A percentile compares a stretch with the other conserved stretches of the same genome.
These are phyloP conservation scores for Lepidurus apus DNA, from an alignment of 1,140 invertebrate species.

Conservation along the genomic window DNA sequence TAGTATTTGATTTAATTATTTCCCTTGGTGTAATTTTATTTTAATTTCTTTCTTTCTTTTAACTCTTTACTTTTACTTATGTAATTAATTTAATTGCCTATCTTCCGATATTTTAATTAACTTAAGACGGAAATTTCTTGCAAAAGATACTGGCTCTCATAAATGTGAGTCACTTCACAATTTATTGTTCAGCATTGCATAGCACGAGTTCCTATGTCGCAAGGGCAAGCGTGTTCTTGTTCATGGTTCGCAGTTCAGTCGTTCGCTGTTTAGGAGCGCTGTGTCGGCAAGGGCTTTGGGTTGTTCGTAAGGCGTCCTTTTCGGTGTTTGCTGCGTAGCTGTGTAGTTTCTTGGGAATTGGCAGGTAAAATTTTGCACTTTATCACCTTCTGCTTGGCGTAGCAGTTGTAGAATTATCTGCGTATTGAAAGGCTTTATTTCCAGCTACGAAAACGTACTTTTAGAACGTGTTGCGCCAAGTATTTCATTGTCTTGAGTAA, in stretches of 20 bases:
- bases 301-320: not conserved
- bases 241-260: not conserved
- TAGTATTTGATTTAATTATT: too few relatives aligned
- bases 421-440: not conserved
- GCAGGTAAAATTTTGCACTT: not conserved
- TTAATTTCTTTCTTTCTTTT: too few relatives aligned
- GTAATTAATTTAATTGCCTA: too few relatives aligned
- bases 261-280: not conserved
- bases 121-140: not conserved
- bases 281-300: not conserved
- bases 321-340: conserved; percentile 12
- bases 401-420: too few relatives aligned
- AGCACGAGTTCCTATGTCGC: not conserved
- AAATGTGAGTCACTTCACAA: not conserved
- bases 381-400: too few relatives aligned
- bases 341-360: conserved; percentile 15
- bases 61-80: too few relatives aligned
- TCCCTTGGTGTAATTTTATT: too few relatives aligned
- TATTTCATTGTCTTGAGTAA: not conserved
- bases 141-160: not conserved
- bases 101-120: too few relatives aligned
- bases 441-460: not conserved
- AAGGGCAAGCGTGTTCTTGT: not conserved
- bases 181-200: not conserved
- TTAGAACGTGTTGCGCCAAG: not conserved